phyloP scores from a whole-genome alignment of 2,888 invertebrate species.

The Eilema depressum region DNA sequence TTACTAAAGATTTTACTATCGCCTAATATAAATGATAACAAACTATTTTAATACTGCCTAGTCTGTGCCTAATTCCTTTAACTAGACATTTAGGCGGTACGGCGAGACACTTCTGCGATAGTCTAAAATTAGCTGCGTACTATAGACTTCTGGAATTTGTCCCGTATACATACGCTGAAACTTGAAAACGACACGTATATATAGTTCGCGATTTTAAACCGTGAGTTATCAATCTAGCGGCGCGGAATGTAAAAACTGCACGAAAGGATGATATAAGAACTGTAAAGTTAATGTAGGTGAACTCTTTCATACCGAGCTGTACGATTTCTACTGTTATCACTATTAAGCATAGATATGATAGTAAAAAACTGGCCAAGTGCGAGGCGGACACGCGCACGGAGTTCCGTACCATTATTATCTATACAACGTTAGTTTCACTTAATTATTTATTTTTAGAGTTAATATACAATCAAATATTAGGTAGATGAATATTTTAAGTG shows the following conservation, averaged over 20 bases:
- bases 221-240: slow-evolving; percentile 39
- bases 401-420: too few relatives aligned
- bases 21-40: neutral
- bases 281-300: slow-evolving; percentile 11
- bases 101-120: slow-evolving; percentile 37
- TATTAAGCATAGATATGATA: slow-evolving; percentile 2
- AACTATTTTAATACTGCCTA: slow-evolving; percentile 9
- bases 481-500: too few relatives aligned
- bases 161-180: slow-evolving; percentile 36
- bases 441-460: too few relatives aligned
- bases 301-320: neutral
- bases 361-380: neutral
- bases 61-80: slow-evolving; percentile 36
- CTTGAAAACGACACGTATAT: slow-evolving; percentile 35
- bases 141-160: slow-evolving; percentile 55
- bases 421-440: too few relatives aligned
- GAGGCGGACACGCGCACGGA: too few relatives aligned
- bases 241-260: slow-evolving; percentile 42
- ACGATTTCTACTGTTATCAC: neutral
- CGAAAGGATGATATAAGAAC: slow-evolving; percentile 46
- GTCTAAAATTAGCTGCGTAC: slow-evolving; percentile 51
- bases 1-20: neutral
- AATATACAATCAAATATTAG: too few relatives aligned
- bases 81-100: slow-evolving; percentile 35
- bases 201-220: slow-evolving; percentile 13